These are phyloP conservation scores for Anagyrus pseudococci DNA, from an alignment of 2,888 invertebrate genomes.

Conservation along the genomic window DNA sequence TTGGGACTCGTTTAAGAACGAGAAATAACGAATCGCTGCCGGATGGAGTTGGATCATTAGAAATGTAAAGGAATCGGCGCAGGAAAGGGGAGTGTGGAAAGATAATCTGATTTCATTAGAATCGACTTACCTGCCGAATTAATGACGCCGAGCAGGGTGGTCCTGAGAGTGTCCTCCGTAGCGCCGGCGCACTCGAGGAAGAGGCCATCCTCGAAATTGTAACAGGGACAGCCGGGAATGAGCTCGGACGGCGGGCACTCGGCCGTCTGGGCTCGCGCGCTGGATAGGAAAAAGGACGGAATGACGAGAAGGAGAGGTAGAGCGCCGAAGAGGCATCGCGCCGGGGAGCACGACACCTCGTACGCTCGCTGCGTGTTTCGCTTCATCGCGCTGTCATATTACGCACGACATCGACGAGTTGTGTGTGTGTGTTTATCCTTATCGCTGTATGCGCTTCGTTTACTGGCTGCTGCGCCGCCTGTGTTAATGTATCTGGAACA, in stretches of 20 bases:
- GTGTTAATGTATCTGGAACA: neutral
- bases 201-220: constrained; percentile 89
- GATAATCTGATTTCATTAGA: too few species aligned
- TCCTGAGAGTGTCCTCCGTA: constrained; percentile 75
- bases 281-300: constrained; percentile 40
- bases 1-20: too few species aligned
- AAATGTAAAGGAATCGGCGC: too few species aligned
- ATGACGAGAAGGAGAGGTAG: constrained; percentile 24
- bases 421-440: neutral
- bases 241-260: constrained; percentile 56
- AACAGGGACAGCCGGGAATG: constrained; percentile 83
- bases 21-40: too few species aligned
- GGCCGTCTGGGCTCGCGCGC: constrained; percentile 47
- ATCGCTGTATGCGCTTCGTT: constrained; percentile 4
- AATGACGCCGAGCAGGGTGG: constrained; percentile 73
- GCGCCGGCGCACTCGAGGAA: constrained; percentile 89
- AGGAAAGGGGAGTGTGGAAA: neutral
- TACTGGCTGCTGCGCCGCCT: neutral
- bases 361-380: constrained; percentile 44
- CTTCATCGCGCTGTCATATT: constrained; percentile 53
- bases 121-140: constrained; percentile 49
- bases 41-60: too few species aligned
- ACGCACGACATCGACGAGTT: constrained; percentile 19
- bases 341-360: constrained; percentile 29
- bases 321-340: constrained; percentile 24